Conservation (phyloP, 2,797 vertebrate species). For the Phrynocephalus guinanensis region DNA sequence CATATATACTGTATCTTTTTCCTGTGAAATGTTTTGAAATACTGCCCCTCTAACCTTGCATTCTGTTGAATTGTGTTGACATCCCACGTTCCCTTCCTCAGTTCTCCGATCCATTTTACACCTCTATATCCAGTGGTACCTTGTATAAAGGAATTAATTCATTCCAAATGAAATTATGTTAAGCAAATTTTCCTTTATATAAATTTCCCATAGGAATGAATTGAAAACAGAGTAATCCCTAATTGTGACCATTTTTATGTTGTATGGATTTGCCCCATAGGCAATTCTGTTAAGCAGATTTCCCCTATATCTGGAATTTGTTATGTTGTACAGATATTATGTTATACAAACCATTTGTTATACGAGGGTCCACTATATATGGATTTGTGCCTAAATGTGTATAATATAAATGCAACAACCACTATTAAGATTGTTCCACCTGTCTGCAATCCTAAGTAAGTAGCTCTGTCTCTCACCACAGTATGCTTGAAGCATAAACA, state of each 20-base stretch:
- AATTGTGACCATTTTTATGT: too few species aligned
- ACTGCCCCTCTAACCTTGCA: not conserved
- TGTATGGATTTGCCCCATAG: too few species aligned
- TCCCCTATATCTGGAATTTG: too few species aligned
- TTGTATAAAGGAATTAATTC: too few species aligned
- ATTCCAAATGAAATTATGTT: too few species aligned
- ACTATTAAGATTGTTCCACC: not conserved
- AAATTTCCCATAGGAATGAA: too few species aligned
- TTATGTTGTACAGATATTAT: too few species aligned
- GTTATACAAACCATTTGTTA: too few species aligned
- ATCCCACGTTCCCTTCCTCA: not conserved
- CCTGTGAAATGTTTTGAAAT: not conserved
- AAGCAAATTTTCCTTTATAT: too few species aligned
- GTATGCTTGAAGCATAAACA: not conserved
- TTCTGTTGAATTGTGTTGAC: not conserved
- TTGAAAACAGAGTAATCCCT: too few species aligned
- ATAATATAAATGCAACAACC: not conserved
- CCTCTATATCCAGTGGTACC: not conserved
- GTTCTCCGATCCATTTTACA: not conserved
- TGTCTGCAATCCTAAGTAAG: not conserved
- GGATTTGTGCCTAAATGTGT: not conserved
- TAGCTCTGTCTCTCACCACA: not conserved
- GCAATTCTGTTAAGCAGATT: too few species aligned
- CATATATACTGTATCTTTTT: not conserved
- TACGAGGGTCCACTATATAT: not conserved